Conservation (phyloP, 2,113 vertebrate species). For the Eptesicus fuscus region DNA sequence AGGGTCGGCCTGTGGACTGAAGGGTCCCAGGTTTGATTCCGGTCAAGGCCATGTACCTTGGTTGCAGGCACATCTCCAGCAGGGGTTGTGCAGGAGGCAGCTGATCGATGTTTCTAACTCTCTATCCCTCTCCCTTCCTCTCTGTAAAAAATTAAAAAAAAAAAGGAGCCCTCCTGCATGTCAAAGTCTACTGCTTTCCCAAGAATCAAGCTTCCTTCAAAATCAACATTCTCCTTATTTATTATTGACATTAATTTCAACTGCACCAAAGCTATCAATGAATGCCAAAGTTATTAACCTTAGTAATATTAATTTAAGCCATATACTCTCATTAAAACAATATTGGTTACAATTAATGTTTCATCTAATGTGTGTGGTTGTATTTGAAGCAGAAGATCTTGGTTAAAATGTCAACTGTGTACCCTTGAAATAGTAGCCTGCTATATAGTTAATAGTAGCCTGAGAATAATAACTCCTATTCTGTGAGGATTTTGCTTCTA, state of each 20-base stretch:
- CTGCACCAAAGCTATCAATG: not conserved
- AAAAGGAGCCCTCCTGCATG: not conserved
- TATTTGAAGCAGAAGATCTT: not conserved
- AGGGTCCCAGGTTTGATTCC: too few relatives aligned
- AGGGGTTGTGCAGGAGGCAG: too few relatives aligned
- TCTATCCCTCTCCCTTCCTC: too few relatives aligned
- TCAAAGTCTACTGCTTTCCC: not conserved
- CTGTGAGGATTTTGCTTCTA: not conserved
- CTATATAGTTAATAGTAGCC: too few relatives aligned
- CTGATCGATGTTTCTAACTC: too few relatives aligned
- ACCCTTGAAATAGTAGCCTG: not conserved
- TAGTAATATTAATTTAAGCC: not conserved
- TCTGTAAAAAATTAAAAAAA: too few relatives aligned
- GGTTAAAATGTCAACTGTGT: not conserved
- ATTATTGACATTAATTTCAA: not conserved
- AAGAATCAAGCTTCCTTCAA: not conserved
- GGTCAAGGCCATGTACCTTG: too few relatives aligned
- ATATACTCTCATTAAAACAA: not conserved
- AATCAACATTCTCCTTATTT: constrained; percentile 26
- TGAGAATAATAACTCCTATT: not conserved
- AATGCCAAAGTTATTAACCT: not conserved
- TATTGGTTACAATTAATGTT: constrained; percentile 31
- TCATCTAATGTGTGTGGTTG: not conserved
- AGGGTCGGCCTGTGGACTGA: too few relatives aligned
- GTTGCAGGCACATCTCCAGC: too few relatives aligned